These are phyloP conservation scores for Notolepis coatsorum DNA, from an alignment of 2,797 vertebrate genomes.

Conservation along the genomic window DNA sequence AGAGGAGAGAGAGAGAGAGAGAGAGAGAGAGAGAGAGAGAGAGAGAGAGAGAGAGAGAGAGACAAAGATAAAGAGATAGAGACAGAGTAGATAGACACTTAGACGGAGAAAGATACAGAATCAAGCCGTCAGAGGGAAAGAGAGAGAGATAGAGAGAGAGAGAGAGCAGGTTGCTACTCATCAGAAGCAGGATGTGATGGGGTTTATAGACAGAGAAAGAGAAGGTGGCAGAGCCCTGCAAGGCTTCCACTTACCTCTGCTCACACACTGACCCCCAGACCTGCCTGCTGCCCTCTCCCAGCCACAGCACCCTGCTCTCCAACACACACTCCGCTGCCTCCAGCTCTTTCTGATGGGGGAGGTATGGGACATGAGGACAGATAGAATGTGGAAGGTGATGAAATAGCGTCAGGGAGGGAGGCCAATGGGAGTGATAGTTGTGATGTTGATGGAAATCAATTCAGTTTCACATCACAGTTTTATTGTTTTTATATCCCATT, in stretches of 20 bases:
- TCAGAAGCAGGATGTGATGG: not conserved
- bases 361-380: not conserved
- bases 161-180: not conserved
- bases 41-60: not conserved
- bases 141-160: no score
- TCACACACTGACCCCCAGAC: slow-evolving; percentile 86
- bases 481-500: no score
- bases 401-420: not conserved
- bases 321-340: slow-evolving; percentile 64
- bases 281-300: slow-evolving; percentile 79
- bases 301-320: slow-evolving; percentile 79
- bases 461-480: no score
- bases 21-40: not conserved
- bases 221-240: not conserved
- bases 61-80: no score
- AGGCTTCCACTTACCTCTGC: slow-evolving; percentile 75
- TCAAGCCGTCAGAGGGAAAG: not conserved
- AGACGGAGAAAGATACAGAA: no score
- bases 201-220: not conserved
- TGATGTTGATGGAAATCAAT: no score
- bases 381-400: not conserved
- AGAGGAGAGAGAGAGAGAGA: not conserved
- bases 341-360: slow-evolving; percentile 75
- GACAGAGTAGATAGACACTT: no score
- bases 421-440: not conserved